Percentiles rank a stretch among this genome's conserved stretches.
Evolutionary conservation across 1,140 invertebrate species (phyloP).

Genomic region (Calosoma granatense): DNA sequence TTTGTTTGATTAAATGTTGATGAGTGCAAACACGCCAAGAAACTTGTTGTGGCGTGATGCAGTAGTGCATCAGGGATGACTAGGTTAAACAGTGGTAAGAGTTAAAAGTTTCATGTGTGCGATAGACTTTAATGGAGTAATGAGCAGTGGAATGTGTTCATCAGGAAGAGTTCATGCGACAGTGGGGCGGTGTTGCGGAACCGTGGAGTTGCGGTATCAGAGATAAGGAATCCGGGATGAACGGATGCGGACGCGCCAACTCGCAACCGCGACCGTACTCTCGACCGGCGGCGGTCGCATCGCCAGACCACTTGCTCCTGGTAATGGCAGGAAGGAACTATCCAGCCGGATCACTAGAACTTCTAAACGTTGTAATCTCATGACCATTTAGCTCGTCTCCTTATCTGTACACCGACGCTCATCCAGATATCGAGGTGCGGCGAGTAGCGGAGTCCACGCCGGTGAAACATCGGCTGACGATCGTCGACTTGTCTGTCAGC

Average conservation of each 20-base stretch:
- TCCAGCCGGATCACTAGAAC: slow-evolving; percentile 13
- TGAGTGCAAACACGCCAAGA: too few species aligned
- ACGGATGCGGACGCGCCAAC: slow-evolving; percentile 14
- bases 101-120: too few species aligned
- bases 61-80: too few species aligned
- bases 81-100: too few species aligned
- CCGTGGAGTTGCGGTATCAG: too few species aligned
- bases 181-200: background rate
- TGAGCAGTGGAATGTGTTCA: background rate
- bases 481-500: slow-evolving; percentile 14
- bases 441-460: slow-evolving; percentile 10
- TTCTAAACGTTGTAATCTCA: slow-evolving; percentile 8
- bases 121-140: slow-evolving; percentile 1
- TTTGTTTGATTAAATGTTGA: too few species aligned
- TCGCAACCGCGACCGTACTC: slow-evolving; percentile 12
- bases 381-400: slow-evolving; percentile 12
- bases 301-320: slow-evolving; percentile 13
- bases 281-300: slow-evolving; percentile 11
- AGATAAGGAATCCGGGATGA: too few species aligned
- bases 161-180: background rate
- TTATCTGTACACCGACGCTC: slow-evolving; percentile 3
- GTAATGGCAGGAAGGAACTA: slow-evolving; percentile 15
- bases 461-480: slow-evolving; percentile 11
- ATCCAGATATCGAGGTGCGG: slow-evolving; percentile 8
- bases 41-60: too few species aligned